A percentile compares a stretch with the other conserved stretches of the same genome.
Conservation (phyloP, 2,113 vertebrate genomes). For the Callaeas wilsoni region DNA sequence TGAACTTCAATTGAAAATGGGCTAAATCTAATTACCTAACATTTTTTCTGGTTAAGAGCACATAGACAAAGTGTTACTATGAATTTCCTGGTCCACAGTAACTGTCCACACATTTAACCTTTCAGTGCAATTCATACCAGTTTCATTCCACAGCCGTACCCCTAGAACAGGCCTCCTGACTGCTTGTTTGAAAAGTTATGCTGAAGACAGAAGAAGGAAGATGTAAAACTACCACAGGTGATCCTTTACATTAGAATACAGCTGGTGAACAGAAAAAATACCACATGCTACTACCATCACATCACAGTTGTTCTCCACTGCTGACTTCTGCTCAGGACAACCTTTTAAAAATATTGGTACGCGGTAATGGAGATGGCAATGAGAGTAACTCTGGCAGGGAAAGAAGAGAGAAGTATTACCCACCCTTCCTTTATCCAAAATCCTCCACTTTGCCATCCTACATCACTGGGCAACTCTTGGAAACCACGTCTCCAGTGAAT, state of each 20-base stretch:
- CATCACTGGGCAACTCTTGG: not conserved
- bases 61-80: not conserved
- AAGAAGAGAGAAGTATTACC: not conserved
- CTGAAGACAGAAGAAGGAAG: not conserved
- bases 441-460: not conserved
- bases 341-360: not conserved
- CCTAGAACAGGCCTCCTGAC: not conserved
- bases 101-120: not conserved
- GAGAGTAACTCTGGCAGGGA: not conserved
- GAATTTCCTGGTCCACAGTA: not conserved
- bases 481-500: not conserved
- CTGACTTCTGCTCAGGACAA: not conserved
- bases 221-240: not conserved
- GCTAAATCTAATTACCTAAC: not conserved
- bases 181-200: not conserved
- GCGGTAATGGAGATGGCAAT: not conserved
- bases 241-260: not conserved
- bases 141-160: not conserved
- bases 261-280: not conserved
- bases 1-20: constrained; percentile 5
- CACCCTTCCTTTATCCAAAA: not conserved
- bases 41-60: not conserved
- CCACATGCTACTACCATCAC: not conserved
- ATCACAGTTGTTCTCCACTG: not conserved
- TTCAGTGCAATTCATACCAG: not conserved